Evolutionary conservation across 2,113 vertebrate species (phyloP), one percentile per base, ranked within the genome.

Genomic region (Anas platyrhynchos): DNA sequence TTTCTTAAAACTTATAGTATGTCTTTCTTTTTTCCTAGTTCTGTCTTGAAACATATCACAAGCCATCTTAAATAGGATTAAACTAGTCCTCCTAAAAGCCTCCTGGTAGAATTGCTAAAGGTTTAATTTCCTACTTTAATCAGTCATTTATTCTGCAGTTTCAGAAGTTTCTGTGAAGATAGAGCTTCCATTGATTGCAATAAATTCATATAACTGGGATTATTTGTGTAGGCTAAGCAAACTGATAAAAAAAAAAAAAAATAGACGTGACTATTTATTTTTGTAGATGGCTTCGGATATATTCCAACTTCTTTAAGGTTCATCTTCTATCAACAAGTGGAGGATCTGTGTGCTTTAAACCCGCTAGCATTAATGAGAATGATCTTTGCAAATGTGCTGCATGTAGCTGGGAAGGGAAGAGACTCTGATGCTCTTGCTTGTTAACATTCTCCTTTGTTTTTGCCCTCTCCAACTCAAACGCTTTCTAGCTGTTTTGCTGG

Each of bases 401-500:
- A 0, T 59, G 80, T 22, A 86, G 69, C 71, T 74, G 61, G 32
- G 48, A 65, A 86, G 79, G 62, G 82, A 72, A 88, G 78, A 76
- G 26, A 14, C 59, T 86, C 46, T 7, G 4, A 13, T 31, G 52
- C 56, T 93, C 41, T 83, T 41, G 13, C 61, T 88, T 96, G 55
- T 89, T 91, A 94, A 86, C 80, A 56, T 88, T 92, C 80, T 81
- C 81, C 66, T 96, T 93, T 95, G 85, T 91, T 91, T 86, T 92
- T 93, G 73, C 84, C 82, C 46, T 95, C 54, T 95, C 83, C 69
- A 86, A 76, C 44, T 81, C 83, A 91, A 91, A 88, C 1, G 22
- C 44, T 92, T 95, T 78, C 88, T 95, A 84, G 90, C 85, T 95
- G 94, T 84, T 94, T 93, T 93, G 73, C 83, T 97, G 96, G 96